Evolutionary conservation across 2,888 invertebrate genomes (phyloP).

Genomic region (Cataglyphis livida): DNA sequence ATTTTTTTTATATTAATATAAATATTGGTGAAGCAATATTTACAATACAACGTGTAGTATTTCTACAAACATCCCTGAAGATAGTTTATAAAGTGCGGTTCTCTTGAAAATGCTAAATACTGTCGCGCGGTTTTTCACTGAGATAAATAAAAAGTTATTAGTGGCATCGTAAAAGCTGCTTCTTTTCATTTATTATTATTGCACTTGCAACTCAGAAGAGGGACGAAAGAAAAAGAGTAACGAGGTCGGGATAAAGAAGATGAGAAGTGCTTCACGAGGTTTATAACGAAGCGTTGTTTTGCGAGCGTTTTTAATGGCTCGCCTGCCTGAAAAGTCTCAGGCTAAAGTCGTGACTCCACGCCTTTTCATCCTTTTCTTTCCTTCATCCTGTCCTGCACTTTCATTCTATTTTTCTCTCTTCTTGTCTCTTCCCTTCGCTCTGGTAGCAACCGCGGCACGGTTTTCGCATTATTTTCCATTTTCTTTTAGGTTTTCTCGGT

Average conservation of each 20-base stretch:
- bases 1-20: background rate
- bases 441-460: slow-evolving; percentile 42
- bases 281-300: slow-evolving; percentile 80
- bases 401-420: background rate
- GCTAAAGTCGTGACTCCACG: slow-evolving; percentile 78
- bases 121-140: slow-evolving; percentile 9
- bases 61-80: background rate
- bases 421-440: slow-evolving; percentile 10
- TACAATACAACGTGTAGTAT: background rate
- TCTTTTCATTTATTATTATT: slow-evolving; percentile 75
- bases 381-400: slow-evolving; percentile 17
- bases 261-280: slow-evolving; percentile 66
- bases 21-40: background rate
- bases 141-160: slow-evolving; percentile 49
- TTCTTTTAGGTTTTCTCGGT: slow-evolving; percentile 64
- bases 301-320: slow-evolving; percentile 78
- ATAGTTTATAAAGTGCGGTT: background rate
- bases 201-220: slow-evolving; percentile 47
- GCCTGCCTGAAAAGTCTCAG: slow-evolving; percentile 74
- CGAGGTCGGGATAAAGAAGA: slow-evolving; percentile 44
- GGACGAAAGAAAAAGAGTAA: slow-evolving; percentile 11
- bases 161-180: slow-evolving; percentile 38
- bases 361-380: slow-evolving; percentile 63
- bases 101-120: slow-evolving; percentile 13
- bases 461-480: slow-evolving; percentile 71